Percentiles rank a stretch among this genome's conserved stretches.
Conservation (phyloP, 2,888 invertebrate species). For the Brachypalpus laphriformis region DNA sequence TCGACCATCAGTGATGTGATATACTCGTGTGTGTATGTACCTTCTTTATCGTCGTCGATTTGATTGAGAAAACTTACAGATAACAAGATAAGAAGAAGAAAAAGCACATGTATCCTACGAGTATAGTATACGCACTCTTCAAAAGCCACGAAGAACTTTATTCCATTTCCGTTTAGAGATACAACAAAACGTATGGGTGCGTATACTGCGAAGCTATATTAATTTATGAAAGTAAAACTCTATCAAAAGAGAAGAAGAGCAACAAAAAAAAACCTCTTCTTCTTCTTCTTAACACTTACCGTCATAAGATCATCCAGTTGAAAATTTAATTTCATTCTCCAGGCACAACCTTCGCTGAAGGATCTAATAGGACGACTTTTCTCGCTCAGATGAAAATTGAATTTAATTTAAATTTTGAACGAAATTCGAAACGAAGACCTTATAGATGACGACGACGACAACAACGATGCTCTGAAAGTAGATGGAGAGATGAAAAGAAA, state of each 20-base stretch:
- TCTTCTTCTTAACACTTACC: slow-evolving; percentile 45
- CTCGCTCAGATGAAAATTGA: slow-evolving; percentile 46
- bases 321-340: slow-evolving; percentile 57
- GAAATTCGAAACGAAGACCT: slow-evolving; percentile 30
- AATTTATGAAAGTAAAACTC: slow-evolving; percentile 39
- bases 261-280: slow-evolving; percentile 17
- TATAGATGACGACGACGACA: not conserved
- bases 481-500: not conserved
- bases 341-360: slow-evolving; percentile 13
- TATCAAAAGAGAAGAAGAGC: not conserved
- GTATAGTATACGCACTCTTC: not conserved
- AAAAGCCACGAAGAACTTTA: slow-evolving; percentile 15
- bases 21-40: not conserved
- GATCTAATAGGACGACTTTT: slow-evolving; percentile 45
- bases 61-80: slow-evolving; percentile 28
- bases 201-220: not conserved
- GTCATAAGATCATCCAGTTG: slow-evolving; percentile 60
- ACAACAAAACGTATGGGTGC: not conserved
- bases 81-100: not conserved
- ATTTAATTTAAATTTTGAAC: slow-evolving; percentile 43
- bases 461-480: slow-evolving; percentile 25
- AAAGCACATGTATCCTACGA: slow-evolving; percentile 7
- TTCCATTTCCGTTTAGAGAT: not conserved
- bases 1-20: not conserved
- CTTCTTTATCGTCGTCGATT: slow-evolving; percentile 12